Evolutionary conservation across 2,113 vertebrate species (phyloP).

Genomic region (Chaetorhynchus papuensis): DNA sequence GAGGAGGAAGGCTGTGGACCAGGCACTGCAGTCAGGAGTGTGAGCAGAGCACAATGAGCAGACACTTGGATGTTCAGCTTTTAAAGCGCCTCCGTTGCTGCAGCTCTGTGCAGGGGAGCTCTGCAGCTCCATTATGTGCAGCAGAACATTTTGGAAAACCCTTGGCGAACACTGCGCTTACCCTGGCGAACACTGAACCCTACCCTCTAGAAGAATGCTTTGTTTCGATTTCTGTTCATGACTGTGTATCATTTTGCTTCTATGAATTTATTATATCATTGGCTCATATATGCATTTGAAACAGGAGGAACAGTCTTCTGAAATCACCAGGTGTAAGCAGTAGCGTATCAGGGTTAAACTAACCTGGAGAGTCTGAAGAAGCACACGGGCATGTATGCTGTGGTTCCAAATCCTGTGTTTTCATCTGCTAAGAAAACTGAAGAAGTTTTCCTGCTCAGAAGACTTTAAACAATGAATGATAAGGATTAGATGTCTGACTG

Average conservation of each 20-base stretch:
- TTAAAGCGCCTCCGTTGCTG: not conserved
- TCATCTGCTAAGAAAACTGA: conserved; percentile 7
- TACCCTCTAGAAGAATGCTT: not conserved
- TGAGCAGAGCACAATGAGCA: not conserved
- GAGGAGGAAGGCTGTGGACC: not conserved
- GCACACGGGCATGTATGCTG: not conserved
- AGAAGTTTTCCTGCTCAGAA: conserved; percentile 6
- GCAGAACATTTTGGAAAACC: not conserved
- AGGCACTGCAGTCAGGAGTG: not conserved
- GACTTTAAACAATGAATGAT: not conserved
- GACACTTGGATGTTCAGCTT: not conserved
- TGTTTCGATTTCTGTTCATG: not conserved
- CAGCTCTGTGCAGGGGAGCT: not conserved
- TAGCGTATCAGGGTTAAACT: not conserved
- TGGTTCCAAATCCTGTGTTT: not conserved
- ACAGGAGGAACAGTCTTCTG: not conserved
- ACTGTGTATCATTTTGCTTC: not conserved
- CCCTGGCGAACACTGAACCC: not conserved
- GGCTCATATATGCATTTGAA: not conserved
- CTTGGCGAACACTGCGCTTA: not conserved
- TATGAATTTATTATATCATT: not conserved
- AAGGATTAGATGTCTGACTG: not conserved
- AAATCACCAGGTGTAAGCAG: not conserved
- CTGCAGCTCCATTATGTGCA: accelerated
- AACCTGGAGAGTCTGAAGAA: not conserved